Evolutionary conservation across 2,797 vertebrate species (phyloP).

Genomic region (Squalus acanthias): DNA sequence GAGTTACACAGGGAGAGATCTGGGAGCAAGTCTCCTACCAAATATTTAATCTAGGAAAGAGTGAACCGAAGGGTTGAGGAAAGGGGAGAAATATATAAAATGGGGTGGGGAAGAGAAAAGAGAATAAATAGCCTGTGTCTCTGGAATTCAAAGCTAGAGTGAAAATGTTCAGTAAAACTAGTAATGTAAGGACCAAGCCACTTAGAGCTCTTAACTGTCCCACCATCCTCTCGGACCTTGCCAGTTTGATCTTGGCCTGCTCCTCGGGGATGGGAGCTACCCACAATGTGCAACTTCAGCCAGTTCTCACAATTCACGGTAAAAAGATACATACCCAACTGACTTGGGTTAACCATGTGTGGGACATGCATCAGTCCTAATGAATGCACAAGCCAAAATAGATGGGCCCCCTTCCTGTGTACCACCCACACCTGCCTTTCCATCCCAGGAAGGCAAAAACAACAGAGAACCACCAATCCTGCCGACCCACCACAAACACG

Average conservation of each 20-base stretch:
- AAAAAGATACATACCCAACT: not conserved
- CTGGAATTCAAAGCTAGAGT: not conserved
- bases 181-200: not conserved
- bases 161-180: not conserved
- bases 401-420: not conserved
- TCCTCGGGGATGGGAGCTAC: not conserved
- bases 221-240: not conserved
- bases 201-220: not conserved
- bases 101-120: not conserved
- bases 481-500: not conserved
- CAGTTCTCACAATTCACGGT: not conserved
- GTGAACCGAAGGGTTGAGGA: not conserved
- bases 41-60: not conserved
- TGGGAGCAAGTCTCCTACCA: not conserved
- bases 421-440: too few relatives aligned
- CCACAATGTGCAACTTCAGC: not conserved
- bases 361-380: not conserved
- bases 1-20: not conserved
- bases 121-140: not conserved
- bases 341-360: not conserved
- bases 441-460: too few relatives aligned
- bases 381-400: not conserved
- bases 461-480: not conserved
- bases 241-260: not conserved
- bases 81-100: not conserved